Conservation (phyloP, 2,113 vertebrate species). For the Plestiodon gilberti region DNA sequence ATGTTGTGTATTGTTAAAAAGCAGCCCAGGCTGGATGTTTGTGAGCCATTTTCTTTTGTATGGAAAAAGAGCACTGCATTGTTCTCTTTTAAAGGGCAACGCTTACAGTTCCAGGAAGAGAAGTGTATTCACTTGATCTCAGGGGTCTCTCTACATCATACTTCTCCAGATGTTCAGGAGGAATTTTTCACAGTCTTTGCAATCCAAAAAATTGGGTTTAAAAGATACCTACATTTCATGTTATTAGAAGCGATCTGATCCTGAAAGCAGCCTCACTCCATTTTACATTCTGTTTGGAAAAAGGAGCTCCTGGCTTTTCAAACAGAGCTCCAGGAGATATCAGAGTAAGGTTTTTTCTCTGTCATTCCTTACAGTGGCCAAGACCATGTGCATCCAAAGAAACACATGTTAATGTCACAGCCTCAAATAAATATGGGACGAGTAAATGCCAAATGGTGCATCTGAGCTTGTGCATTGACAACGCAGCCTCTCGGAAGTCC, state of each 20-base stretch:
- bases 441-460: constrained; percentile 54
- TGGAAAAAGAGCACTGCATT: constrained; percentile 50
- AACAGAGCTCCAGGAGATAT: constrained; percentile 39
- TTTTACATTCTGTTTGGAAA: constrained; percentile 36
- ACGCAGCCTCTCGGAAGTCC: constrained; percentile 48
- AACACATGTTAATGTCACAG: constrained; percentile 46
- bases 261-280: constrained; percentile 4
- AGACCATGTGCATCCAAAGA: constrained; percentile 35
- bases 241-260: constrained; percentile 31
- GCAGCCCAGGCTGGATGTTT: constrained; percentile 52
- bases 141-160: constrained; percentile 43
- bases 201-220: constrained; percentile 50
- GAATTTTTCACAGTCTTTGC: constrained; percentile 17
- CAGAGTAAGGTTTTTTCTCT: neutral
- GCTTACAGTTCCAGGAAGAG: constrained; percentile 36
- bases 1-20: constrained; percentile 63
- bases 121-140: constrained; percentile 47
- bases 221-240: constrained; percentile 35
- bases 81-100: constrained; percentile 55
- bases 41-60: constrained; percentile 46
- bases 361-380: neutral
- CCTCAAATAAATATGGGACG: constrained; percentile 51
- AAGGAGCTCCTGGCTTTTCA: constrained; percentile 1
- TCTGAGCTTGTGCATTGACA: constrained; percentile 47
- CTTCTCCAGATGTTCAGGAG: constrained; percentile 50